phyloP scores from a whole-genome alignment of 2,113 vertebrate species.

The Melanerpes formicivorus region DNA sequence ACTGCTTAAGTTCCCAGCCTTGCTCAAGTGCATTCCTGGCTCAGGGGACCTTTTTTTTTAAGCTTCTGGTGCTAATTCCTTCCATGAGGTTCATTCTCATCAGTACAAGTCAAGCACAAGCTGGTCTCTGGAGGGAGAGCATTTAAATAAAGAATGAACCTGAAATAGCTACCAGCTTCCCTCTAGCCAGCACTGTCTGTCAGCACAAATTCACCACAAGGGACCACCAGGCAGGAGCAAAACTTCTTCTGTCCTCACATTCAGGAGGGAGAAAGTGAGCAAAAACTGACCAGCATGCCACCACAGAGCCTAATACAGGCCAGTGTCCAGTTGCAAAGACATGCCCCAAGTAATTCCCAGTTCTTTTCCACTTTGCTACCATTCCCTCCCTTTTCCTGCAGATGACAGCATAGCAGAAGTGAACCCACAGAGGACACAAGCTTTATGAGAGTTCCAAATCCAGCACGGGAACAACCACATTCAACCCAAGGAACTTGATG shows the following conservation, averaged over 20 bases:
- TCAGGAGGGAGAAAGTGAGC: neutral
- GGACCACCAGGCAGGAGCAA: neutral
- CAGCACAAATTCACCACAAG: neutral
- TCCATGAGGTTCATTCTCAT: neutral
- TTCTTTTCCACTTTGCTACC: neutral
- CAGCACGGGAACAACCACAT: rapidly evolving
- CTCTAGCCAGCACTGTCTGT: neutral
- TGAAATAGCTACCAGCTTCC: neutral
- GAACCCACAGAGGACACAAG: neutral
- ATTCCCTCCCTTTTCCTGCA: neutral
- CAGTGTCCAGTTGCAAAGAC: neutral
- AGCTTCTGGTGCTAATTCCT: neutral
- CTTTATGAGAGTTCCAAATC: neutral
- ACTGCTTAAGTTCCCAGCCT: neutral
- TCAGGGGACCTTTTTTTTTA: neutral
- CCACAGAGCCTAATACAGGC: neutral
- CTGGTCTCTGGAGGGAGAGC: neutral
- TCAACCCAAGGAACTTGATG: neutral
- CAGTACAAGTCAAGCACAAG: neutral
- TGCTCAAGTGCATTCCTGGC: neutral
- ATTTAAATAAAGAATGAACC: conserved; percentile 51
- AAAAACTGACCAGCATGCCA: neutral
- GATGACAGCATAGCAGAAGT: neutral
- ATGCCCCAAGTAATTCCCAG: neutral
- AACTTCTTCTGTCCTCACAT: neutral